phyloP scores from a whole-genome alignment of 2,888 invertebrate genomes.

The Cyclophora punctaria region DNA sequence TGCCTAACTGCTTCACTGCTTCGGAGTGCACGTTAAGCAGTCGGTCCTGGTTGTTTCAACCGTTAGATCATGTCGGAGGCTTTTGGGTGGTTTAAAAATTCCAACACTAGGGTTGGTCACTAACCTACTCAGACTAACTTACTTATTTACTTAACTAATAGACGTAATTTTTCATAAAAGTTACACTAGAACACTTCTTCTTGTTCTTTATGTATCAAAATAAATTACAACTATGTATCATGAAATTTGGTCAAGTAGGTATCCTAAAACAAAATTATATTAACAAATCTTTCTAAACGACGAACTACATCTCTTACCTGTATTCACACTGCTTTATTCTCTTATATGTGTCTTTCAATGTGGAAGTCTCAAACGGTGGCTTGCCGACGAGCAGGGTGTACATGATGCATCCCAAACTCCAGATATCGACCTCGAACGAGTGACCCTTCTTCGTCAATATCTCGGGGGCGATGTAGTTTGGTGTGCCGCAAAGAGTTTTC shows the following conservation, averaged over 20 bases:
- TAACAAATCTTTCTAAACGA: background rate
- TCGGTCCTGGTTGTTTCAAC: no score
- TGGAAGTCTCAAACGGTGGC: constrained; percentile 98
- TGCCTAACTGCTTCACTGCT: no score
- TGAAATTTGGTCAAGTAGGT: constrained; percentile 61
- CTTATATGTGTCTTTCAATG: constrained; percentile 95
- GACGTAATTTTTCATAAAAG: no score
- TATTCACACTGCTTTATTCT: constrained; percentile 97
- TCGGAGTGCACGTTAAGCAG: no score
- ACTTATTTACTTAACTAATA: no score
- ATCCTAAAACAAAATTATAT: no score
- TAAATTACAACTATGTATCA: constrained; percentile 74
- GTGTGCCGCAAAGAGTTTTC: constrained; percentile 99
- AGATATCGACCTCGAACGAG: constrained; percentile 98
- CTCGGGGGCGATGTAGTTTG: constrained; percentile 99
- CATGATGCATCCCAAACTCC: constrained; percentile 99
- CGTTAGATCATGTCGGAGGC: no score
- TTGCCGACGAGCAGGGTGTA: constrained; percentile 97
- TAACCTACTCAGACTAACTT: no score
- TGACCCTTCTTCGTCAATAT: constrained; percentile 97
- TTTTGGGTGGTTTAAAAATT: no score
- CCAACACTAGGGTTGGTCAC: no score
- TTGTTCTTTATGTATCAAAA: constrained; percentile 61
- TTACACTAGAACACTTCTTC: no score
- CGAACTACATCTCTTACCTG: constrained; percentile 53